Base-by-base conservation (phyloP, 2,888 invertebrate species). In the Ametastegia equiseti region DNA sequence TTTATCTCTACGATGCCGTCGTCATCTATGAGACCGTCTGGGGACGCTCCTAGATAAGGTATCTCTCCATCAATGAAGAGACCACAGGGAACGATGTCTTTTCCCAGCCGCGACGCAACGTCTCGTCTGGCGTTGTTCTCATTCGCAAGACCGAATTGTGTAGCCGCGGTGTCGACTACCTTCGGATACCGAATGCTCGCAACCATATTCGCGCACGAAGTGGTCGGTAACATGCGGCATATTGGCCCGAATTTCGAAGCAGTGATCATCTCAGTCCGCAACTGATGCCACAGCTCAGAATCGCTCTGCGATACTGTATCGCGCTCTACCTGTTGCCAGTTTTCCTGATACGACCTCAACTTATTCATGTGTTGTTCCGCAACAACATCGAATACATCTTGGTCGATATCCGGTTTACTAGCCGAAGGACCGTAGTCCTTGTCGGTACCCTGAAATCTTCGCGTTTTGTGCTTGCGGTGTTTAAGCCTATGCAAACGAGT, bases 141-240 rank as follows among this genome's bases (percentile, higher is more conserved):
- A 30, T 65, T 65, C 2, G n/a, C 33, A 33, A 65, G 33, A 6
- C 65, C 65, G 36, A 2, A 65, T 19, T 19, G 65, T 2, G 33
- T 54, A n/a, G 65, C 50, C 19, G 50, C 23, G 45, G 42, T n/a
- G 6, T 82, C 50, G 13, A 82, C 7, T 13, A 33, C n/a, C 30
- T 63, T 60, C 27, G 84, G 83, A 78, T 80, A 83, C 27, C 84
- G 63, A 36, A 85, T 83, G 27, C 54, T 80, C 47, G 82, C 82
- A 13, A 85, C 84, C 15, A 30, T 71, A 0, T 36, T 23, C 50
- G 54, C 79, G 30, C 81, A 83, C 5, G 80, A 82, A 11, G 84
- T 85, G 6, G n/a, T n/a, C n/a, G n/a, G n/a, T n/a, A n/a, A n/a
- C n/a, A n/a, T n/a, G n/a, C n/a, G n/a, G n/a, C n/a, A n/a, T n/a